Evolutionary conservation across 2,888 invertebrate species (phyloP), one percentile per base, ranked within the genome.

Genomic region (Dolichopus griseipennis): DNA sequence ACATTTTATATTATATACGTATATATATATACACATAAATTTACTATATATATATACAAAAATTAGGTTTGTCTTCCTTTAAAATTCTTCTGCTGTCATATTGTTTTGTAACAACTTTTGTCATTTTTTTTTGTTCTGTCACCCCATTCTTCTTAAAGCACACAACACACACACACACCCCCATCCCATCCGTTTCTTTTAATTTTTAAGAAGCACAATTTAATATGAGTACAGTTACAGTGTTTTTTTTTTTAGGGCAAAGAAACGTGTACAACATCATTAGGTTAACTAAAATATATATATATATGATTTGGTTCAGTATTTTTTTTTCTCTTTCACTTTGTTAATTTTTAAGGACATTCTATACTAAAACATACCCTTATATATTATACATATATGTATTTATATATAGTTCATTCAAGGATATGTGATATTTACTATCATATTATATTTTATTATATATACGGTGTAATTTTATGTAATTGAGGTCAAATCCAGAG

Each of bases 401-500:
- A 15, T 52, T 15, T 52, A 41, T 7, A 15, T 41, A 5, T 41
- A 41, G 41, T 41, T 41, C 2, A 15, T 52, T 52, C 52, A n/a
- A 52, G n/a, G 52, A 6, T 52, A 52, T 52, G 52, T 52, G 52
- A 52, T 52, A 52, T 52, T 52, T 12, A 27, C 27, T 52, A 52
- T 52, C 52, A 18, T 18, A 52, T 52, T 52, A n/a, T 41, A 41
- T 18, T 52, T 52, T 52, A 52, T 52, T 52, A 18, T 18, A n/a
- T 52, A 52, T 27, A 27, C 18, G 52, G 52, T 52, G 52, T 52
- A 52, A 52, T 52, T 52, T 52, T 18, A 52, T 18, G 52, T 52
- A 52, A 52, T 52, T 52, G 52, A 52, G 52, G 52, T 52, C 52
- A 52, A 52, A 52, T 52, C 52, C 52, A 52, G 52, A 52, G 52